Percentiles rank a stretch among this genome's conserved stretches.
Conservation (phyloP, 1,140 invertebrate genomes). For the Atopsyche davidsoni region DNA sequence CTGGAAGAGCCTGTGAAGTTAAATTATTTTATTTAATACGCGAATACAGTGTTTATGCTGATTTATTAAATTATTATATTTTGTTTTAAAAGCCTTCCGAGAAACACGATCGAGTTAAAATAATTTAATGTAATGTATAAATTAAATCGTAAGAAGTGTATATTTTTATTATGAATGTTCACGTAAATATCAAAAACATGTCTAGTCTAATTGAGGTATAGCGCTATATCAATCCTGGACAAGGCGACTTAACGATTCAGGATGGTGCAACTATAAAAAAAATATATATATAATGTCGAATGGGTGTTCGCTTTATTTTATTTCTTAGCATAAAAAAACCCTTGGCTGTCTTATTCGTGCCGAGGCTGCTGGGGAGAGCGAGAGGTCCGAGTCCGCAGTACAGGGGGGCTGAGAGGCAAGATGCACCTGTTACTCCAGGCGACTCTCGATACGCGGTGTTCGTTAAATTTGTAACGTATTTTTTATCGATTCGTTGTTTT, state of each 20-base stretch:
- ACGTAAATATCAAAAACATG: too few species aligned
- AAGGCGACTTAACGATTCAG: conserved; percentile 12
- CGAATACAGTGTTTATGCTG: too few species aligned
- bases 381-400: conserved; percentile 5
- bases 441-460: conserved; percentile 13
- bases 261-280: neutral
- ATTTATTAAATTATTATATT: too few species aligned
- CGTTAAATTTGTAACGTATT: conserved; percentile 5
- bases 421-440: conserved; percentile 20
- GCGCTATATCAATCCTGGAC: too few species aligned
- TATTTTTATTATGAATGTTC: too few species aligned
- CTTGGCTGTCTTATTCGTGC: conserved; percentile 6
- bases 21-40: too few species aligned
- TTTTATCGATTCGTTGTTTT: neutral
- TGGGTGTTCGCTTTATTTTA: conserved; percentile 16
- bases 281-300: conserved; percentile 9
- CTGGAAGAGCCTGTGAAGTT: too few species aligned
- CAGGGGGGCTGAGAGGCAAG: conserved; percentile 6
- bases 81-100: too few species aligned
- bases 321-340: conserved; percentile 17
- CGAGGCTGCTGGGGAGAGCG: neutral
- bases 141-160: too few species aligned
- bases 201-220: too few species aligned
- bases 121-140: too few species aligned
- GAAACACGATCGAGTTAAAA: too few species aligned